Conservation (phyloP, 2,888 invertebrate species). For the Orchestes rusci region DNA sequence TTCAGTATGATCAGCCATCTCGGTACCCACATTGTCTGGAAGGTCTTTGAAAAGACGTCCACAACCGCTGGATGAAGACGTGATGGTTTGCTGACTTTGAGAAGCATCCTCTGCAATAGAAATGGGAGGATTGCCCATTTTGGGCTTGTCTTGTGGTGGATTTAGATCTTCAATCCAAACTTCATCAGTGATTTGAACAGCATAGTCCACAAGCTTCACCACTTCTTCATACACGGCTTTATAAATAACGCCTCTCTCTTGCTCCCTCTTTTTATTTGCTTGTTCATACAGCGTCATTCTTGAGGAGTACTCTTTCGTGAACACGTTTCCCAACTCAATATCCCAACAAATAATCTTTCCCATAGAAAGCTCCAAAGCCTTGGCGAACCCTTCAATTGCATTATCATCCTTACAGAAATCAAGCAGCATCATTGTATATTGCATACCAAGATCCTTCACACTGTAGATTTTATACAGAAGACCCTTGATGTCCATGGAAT, state of each 20-base stretch:
- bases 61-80: background rate
- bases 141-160: background rate
- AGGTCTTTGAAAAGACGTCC: conserved; percentile 3
- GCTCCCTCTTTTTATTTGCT: conserved; percentile 23
- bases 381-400: conserved; percentile 50
- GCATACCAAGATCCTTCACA: conserved; percentile 8
- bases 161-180: conserved; percentile 9
- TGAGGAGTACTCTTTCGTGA: conserved; percentile 34
- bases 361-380: conserved; percentile 51
- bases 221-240: conserved; percentile 29
- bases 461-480: conserved; percentile 34
- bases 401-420: conserved; percentile 55
- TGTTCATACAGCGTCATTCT: conserved; percentile 28
- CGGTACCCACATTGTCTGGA: conserved; percentile 12
- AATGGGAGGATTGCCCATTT: too few relatives aligned
- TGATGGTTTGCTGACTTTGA: background rate
- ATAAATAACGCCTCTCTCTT: conserved; percentile 26
- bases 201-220: conserved; percentile 30
- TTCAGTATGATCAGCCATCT: conserved; percentile 17
- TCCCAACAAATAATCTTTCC: conserved; percentile 50
- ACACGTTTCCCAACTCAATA: conserved; percentile 46
- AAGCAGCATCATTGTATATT: conserved; percentile 55
- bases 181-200: conserved; percentile 26
- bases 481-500: conserved; percentile 44
- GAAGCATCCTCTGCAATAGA: background rate